phyloP scores from a whole-genome alignment of 1,140 invertebrate genomes.

The Danaus plexippus region DNA sequence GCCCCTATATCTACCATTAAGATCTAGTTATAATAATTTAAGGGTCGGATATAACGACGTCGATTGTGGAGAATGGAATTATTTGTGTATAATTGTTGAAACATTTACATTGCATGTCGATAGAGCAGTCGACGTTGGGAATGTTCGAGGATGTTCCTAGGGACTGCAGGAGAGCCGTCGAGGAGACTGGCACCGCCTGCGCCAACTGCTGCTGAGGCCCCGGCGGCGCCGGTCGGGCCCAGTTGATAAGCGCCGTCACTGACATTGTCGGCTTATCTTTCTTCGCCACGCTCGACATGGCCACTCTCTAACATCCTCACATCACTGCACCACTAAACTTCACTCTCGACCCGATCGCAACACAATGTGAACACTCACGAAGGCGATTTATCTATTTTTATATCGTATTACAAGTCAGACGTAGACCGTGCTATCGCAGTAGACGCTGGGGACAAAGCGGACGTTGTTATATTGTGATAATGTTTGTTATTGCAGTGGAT shows the following conservation, averaged over 20 bases:
- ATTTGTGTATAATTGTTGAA: slow-evolving; percentile 1
- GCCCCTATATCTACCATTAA: no score
- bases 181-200: slow-evolving; percentile 69
- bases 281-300: slow-evolving; percentile 77
- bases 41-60: no score
- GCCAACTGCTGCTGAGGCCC: slow-evolving; percentile 42
- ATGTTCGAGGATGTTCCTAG: slow-evolving; percentile 41
- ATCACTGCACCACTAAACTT: slow-evolving; percentile 47
- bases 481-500: slow-evolving; percentile 54
- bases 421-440: slow-evolving; percentile 27
- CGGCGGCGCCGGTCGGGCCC: slow-evolving; percentile 52
- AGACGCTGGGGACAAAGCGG: slow-evolving; percentile 45
- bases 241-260: slow-evolving; percentile 82
- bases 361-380: slow-evolving; percentile 12
- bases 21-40: no score
- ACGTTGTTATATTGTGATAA: slow-evolving; percentile 62
- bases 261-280: slow-evolving; percentile 89
- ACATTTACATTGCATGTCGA: slow-evolving; percentile 66
- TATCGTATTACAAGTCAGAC: no score
- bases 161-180: slow-evolving; percentile 41
- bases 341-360: slow-evolving; percentile 11
- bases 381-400: background rate
- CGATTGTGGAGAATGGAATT: background rate
- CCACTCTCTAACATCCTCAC: slow-evolving; percentile 63
- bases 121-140: slow-evolving; percentile 50